phyloP scores from a whole-genome alignment of 2,797 vertebrate species.

The Gallinago nigripennis region DNA sequence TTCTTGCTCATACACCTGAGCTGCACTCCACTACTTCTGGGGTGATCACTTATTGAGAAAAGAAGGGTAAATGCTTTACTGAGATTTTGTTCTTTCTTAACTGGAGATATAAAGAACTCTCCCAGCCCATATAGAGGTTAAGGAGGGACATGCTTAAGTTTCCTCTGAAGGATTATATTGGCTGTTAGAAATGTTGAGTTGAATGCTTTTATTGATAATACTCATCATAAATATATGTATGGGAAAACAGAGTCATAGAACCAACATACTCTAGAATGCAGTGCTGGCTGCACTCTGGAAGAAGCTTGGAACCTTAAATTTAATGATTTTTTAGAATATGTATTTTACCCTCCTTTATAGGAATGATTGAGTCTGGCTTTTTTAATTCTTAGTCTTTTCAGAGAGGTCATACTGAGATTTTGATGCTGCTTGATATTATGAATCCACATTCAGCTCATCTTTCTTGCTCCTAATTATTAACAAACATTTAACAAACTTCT shows the following conservation, averaged over 20 bases:
- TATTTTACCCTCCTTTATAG: neutral
- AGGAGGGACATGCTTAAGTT: neutral
- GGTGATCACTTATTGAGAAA: neutral
- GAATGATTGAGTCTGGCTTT: neutral
- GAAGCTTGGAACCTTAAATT: neutral
- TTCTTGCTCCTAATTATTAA: neutral
- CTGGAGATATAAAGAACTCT: neutral
- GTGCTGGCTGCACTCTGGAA: neutral
- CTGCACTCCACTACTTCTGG: neutral
- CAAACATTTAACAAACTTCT: neutral
- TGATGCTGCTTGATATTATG: neutral
- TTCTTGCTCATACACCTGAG: neutral
- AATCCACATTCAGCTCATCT: neutral
- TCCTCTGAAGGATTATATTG: neutral
- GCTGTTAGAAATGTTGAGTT: neutral
- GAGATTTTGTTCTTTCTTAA: neutral
- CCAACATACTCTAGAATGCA: neutral
- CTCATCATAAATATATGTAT: neutral
- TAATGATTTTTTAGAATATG: neutral
- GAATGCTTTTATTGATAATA: neutral
- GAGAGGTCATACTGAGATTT: neutral
- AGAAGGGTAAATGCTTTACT: neutral
- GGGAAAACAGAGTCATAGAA: neutral
- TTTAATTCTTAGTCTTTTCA: neutral
- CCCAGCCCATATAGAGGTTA: neutral